A percentile compares a stretch with the other conserved stretches of the same genome.
Evolutionary conservation across 2,113 vertebrate species (phyloP).

Genomic region (Odocoileus hemionus): DNA sequence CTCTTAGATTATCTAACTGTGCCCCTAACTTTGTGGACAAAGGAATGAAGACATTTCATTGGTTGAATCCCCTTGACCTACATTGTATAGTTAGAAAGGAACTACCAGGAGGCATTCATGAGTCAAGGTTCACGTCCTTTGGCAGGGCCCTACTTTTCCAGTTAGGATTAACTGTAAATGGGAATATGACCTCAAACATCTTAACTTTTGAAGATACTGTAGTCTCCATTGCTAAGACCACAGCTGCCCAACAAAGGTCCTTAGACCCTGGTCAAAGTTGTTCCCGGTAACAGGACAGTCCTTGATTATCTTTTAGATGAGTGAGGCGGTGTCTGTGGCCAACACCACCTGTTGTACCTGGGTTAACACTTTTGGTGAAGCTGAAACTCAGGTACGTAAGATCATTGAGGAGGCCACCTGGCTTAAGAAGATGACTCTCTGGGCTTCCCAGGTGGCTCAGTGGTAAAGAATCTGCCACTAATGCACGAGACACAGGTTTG

Average conservation of each 20-base stretch:
- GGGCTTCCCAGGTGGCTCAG: not conserved
- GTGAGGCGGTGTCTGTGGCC: not conserved
- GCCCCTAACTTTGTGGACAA: not conserved
- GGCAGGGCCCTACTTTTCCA: not conserved
- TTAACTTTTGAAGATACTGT: not conserved
- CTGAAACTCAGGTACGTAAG: not conserved
- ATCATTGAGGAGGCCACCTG: not conserved
- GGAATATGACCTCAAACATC: not conserved
- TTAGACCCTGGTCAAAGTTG: not conserved
- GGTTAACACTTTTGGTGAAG: not conserved
- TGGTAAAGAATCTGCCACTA: not conserved
- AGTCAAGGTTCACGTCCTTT: not conserved
- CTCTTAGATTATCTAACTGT: not conserved
- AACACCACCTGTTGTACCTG: not conserved
- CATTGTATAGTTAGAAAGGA: not conserved
- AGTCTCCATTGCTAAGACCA: not conserved
- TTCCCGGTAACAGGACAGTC: not conserved
- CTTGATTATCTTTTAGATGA: not conserved
- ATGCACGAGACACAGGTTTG: not conserved
- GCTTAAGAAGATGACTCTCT: not conserved
- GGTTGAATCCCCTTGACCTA: not conserved
- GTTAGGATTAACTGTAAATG: not conserved
- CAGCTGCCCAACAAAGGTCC: not conserved
- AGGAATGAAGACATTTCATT: not conserved
- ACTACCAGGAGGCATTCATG: not conserved